Evolutionary conservation across 2,797 vertebrate species (phyloP), one percentile per base, ranked within the genome.

Genomic region (Tachyglossus aculeatus): DNA sequence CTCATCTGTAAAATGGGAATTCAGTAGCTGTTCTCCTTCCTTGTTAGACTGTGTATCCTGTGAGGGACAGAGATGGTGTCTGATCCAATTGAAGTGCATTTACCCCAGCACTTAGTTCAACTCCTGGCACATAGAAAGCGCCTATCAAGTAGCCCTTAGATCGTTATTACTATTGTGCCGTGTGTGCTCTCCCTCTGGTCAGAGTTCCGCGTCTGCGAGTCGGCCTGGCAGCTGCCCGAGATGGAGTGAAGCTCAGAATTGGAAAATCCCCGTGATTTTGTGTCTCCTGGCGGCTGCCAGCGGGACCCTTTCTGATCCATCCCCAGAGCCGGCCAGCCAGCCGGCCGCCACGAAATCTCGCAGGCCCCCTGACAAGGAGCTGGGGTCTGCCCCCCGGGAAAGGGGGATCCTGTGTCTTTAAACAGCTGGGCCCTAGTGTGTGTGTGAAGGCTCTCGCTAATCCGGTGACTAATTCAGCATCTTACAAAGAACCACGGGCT

Each of bases 381-480:
- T 22, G 2, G 50, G 60, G 34, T 21, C 25, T 24, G 47, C 58
- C 76, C 51, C 61, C 53, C 40, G 37, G 22, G 21, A 66, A 74
- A 66, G 33, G 66, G 45, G 61, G 77, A 58, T 19, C 57, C 8
- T 84, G 82, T 62, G 82, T 83, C 88, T 90, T 88, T 90, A 89
- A 90, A 78, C 78, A 87, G 86, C 84, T 77, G 78, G 41, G 52
- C 0, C 10, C 79, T 76, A 73, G 47, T 19, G 19, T 81, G 87
- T n/a, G n/a, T 78, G 83, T 78, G 68, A 84, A 54, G 57, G 67
- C 10, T 56, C 80, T 84, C 40, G 45, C 84, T 90, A 79, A 89
- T 75, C 76, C 45, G 67, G 77, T 88, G 88, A 90, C 83, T 92
- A 88, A 92, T 44, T 62, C 33, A 0, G 51, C 41, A 12, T 71